Percentiles rank a stretch among this genome's conserved stretches.
Conservation (phyloP, 2,797 vertebrate species). For the Gallinago stenura region DNA sequence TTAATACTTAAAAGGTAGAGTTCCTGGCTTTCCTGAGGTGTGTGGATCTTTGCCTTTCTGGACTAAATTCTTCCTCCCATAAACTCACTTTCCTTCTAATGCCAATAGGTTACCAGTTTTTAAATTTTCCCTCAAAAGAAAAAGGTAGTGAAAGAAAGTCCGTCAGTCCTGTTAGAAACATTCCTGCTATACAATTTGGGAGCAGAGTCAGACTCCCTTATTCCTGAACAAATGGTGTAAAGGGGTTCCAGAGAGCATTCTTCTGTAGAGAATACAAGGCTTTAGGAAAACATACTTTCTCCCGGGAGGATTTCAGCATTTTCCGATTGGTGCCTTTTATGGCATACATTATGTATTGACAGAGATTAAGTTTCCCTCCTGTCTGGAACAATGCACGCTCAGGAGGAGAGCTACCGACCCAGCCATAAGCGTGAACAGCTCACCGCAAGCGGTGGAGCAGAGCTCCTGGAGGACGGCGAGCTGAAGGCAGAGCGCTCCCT, state of each 20-base stretch:
- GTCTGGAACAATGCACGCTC: slow-evolving; percentile 68
- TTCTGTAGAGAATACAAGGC: neutral
- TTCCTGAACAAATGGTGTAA: neutral
- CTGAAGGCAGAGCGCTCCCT: neutral
- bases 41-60: neutral
- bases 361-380: slow-evolving; percentile 76
- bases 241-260: neutral
- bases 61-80: neutral
- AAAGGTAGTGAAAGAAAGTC: neutral
- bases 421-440: slow-evolving; percentile 10
- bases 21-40: neutral
- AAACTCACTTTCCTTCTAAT: neutral
- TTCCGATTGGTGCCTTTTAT: slow-evolving; percentile 49
- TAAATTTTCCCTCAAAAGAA: neutral
- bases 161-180: neutral
- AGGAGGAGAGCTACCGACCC: slow-evolving; percentile 70
- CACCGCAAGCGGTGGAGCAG: neutral
- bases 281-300: neutral
- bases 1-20: neutral
- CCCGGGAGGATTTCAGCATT: slow-evolving; percentile 20
- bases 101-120: neutral
- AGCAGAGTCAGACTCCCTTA: neutral
- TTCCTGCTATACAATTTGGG: neutral
- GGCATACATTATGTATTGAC: slow-evolving; percentile 70
- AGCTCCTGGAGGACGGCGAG: slow-evolving; percentile 24